phyloP scores from a whole-genome alignment of 1,140 invertebrate genomes.

The Leptoteleia sp. region DNA sequence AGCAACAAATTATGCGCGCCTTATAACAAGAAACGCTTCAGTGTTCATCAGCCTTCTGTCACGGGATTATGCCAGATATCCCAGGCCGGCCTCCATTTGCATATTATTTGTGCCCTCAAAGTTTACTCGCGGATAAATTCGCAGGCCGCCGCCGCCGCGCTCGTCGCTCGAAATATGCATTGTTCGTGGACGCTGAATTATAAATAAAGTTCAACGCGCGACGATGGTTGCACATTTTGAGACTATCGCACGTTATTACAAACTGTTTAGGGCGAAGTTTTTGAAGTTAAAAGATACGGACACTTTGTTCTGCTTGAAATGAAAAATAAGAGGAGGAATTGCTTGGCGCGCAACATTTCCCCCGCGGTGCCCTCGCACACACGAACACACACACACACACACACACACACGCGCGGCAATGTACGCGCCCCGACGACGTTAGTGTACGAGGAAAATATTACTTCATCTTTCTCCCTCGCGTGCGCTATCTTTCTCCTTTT shows the following conservation, averaged over 20 bases:
- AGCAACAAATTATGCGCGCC: slow-evolving; percentile 32
- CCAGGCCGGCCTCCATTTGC: not conserved
- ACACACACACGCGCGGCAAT: too few species aligned
- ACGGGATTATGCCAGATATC: too few species aligned
- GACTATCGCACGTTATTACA: slow-evolving; percentile 8
- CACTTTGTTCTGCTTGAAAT: slow-evolving; percentile 48
- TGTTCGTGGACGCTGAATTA: not conserved
- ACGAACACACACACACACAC: too few species aligned
- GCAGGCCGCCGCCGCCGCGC: too few species aligned
- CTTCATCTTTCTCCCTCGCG: slow-evolving; percentile 64
- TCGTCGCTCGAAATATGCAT: too few species aligned
- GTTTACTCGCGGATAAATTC: too few species aligned
- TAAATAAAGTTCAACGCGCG: slow-evolving; percentile 3
- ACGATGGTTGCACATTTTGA: not conserved
- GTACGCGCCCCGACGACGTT: slow-evolving; percentile 45
- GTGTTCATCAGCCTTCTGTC: slow-evolving; percentile 20
- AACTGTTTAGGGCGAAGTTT: slow-evolving; percentile 33
- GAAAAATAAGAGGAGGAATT: slow-evolving; percentile 54
- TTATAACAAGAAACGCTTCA: slow-evolving; percentile 5
- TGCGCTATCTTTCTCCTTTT: slow-evolving; percentile 39
- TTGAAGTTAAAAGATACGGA: slow-evolving; percentile 46
- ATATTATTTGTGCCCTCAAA: too few species aligned
- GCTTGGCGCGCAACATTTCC: slow-evolving; percentile 55
- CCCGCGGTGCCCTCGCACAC: slow-evolving; percentile 64
- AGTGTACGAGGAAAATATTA: slow-evolving; percentile 68